Percentiles rank a stretch among this genome's conserved stretches.
These are phyloP conservation scores for Pteronotus mesoamericanus DNA, from an alignment of 2,797 vertebrate genomes.

Conservation along the genomic window DNA sequence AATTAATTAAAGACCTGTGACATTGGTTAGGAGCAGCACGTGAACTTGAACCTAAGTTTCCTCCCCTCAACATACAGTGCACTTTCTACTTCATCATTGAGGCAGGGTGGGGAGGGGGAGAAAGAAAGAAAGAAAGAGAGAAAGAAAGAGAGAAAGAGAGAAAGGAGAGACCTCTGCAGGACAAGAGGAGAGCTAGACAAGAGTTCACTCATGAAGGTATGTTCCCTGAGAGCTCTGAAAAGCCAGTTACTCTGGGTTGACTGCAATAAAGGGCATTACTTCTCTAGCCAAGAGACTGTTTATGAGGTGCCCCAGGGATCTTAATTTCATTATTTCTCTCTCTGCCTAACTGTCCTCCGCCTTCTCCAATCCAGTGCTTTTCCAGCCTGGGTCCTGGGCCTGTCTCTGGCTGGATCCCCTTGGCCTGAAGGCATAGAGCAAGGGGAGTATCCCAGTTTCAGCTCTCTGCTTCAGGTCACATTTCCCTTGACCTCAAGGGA, in stretches of 20 bases:
- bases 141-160: background rate
- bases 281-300: constrained; percentile 23
- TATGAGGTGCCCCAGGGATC: background rate
- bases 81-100: background rate
- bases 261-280: constrained; percentile 5
- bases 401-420: background rate
- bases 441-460: constrained; percentile 37
- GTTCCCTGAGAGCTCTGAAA: background rate
- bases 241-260: background rate
- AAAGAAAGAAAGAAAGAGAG: background rate
- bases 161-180: background rate
- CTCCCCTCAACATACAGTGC: background rate
- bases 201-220: constrained; percentile 37
- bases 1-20: background rate
- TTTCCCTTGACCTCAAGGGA: constrained; percentile 72
- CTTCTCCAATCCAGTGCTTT: background rate
- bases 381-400: background rate
- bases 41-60: background rate
- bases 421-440: background rate
- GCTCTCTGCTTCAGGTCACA: constrained; percentile 26
- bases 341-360: background rate
- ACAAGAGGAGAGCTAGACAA: constrained; percentile 11
- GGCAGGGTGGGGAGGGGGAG: background rate
- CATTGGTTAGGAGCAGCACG: background rate
- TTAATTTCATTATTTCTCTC: background rate